These are phyloP conservation scores for Ctenochaetus hawaiiensis DNA, from an alignment of 2,797 vertebrate species.

Conservation along the genomic window DNA sequence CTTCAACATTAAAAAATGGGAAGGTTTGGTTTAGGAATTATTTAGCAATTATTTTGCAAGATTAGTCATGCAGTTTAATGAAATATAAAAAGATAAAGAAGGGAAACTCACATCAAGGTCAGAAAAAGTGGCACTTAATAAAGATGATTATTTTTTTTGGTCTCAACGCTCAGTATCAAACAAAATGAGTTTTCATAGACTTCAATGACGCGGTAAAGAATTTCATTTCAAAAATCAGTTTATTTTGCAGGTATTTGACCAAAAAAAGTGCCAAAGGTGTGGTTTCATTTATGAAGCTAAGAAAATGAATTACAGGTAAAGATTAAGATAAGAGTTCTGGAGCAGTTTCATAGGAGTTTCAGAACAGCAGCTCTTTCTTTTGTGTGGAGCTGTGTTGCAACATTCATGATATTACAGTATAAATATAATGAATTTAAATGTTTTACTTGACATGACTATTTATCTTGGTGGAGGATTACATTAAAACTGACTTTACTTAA, in stretches of 20 bases:
- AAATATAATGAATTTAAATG: not conserved
- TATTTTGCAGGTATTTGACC: not conserved
- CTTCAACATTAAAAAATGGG: too few relatives aligned
- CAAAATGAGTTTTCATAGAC: not conserved
- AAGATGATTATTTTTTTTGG: not conserved
- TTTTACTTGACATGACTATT: not conserved
- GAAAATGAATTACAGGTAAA: not conserved
- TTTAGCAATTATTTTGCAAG: too few relatives aligned
- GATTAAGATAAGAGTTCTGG: not conserved
- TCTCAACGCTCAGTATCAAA: not conserved
- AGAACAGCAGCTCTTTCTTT: not conserved
- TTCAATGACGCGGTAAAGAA: not conserved
- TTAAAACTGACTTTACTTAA: not conserved
- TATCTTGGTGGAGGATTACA: not conserved
- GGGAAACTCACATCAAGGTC: not conserved
- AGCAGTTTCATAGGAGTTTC: not conserved
- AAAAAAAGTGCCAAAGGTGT: not conserved
- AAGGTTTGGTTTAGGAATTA: too few relatives aligned
- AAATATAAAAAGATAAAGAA: not conserved
- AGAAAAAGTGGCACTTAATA: not conserved
- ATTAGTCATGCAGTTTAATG: too few relatives aligned
- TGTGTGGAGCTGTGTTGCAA: not conserved
- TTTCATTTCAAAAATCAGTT: not conserved
- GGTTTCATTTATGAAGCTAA: not conserved
- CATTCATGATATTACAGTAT: not conserved